These are phyloP conservation scores for Pristionchus mayeri DNA, from an alignment of 2,888 invertebrate species.

Conservation along the genomic window DNA sequence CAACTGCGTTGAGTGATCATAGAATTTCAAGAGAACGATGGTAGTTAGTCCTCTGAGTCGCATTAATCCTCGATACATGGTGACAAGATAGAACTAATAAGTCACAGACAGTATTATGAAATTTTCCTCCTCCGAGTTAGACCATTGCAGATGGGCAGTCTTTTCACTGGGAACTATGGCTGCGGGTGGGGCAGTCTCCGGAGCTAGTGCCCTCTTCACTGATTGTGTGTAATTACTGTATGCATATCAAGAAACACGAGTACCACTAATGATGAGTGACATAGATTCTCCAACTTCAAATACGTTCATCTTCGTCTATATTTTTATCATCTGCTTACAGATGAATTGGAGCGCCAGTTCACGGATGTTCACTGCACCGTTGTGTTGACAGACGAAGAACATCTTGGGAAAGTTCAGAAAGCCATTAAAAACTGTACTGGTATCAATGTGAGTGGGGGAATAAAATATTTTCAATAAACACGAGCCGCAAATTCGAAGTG, in stretches of 20 bases:
- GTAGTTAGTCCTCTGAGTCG: background rate
- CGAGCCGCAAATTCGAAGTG: no score
- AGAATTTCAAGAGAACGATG: no score
- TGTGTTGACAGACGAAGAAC: constrained; percentile 57
- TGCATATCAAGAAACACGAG: no score
- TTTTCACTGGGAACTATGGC: background rate
- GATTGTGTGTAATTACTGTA: constrained; percentile 64
- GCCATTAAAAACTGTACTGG: no score
- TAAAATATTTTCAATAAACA: no score
- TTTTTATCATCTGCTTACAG: constrained; percentile 51
- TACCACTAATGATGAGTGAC: no score
- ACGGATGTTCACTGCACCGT: constrained; percentile 56
- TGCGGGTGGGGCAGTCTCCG: constrained; percentile 60
- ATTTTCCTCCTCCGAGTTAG: no score
- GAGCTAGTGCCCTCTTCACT: constrained; percentile 68
- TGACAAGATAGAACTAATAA: no score
- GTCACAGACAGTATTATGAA: no score
- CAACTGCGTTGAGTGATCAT: constrained; percentile 42
- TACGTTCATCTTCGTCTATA: background rate
- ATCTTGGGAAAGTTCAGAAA: constrained; percentile 56
- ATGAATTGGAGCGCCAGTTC: constrained; percentile 63
- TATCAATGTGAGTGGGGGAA: background rate
- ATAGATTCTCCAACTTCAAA: no score
- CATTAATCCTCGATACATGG: no score
- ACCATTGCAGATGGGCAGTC: constrained; percentile 15